Evolutionary conservation across 1,140 invertebrate genomes (phyloP), one percentile per base, ranked within the genome.

Genomic region (Sinonovacula constricta): DNA sequence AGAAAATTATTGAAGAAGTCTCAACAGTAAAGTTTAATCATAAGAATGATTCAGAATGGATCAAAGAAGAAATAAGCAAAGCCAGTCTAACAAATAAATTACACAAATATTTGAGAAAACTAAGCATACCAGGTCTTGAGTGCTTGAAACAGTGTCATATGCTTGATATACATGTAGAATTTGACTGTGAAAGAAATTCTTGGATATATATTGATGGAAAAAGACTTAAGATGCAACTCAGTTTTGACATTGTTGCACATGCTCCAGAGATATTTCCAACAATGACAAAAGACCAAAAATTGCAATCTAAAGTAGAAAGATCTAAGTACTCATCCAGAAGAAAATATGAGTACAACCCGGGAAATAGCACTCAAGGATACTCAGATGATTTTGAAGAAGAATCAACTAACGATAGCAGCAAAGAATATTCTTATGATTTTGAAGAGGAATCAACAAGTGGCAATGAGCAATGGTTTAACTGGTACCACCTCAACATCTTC

Each of bases 151-250:
- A 60, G 5, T 24, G 56, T 12, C 15, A 76, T 5, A 33, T 81
- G n/a, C 78, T 81, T 45, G 59, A 77, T 22, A 30, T 72, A 10
- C 62, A 66, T 67, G 74, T 81, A 18, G 72, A 81, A 30, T 62
- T 81, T 60, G 80, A 81, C 36, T 33, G 53, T 0, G 63, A 77
- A 59, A 15, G 65, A 24, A 15, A n/a, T 57, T 30, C 51, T 15
- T 67, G 28, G n/a, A 56, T 71, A 18, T 12, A n/a, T n/a, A 36
- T 60, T 56, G 56, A 66, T 54, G 51, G 53, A 5, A 62, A 31
- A 15, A 77, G 54, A 45, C 36, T 36, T 5, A 63, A 39, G 28
- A 53, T 69, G 15, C 7, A 53, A 4, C 22, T 24, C 4, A 18
- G 33, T 18, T 65, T 65, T 70, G 66, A 70, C 14, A 70, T 66